phyloP scores from a whole-genome alignment of 1,140 invertebrate species.

The Holotrichia oblita region DNA sequence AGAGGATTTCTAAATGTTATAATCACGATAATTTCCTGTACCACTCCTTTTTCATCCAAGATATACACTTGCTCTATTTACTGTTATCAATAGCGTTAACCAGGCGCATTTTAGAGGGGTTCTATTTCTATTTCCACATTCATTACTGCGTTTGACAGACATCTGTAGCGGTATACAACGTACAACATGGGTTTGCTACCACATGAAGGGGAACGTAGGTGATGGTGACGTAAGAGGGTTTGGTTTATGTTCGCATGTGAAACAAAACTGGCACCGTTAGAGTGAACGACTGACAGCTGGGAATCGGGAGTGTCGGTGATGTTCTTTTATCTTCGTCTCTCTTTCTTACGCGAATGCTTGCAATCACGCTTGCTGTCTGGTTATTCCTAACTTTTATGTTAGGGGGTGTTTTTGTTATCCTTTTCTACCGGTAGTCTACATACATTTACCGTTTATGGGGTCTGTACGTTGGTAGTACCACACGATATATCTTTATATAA shows the following conservation, averaged over 20 bases:
- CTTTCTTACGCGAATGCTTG: background rate
- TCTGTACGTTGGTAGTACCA: background rate
- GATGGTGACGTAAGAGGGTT: background rate
- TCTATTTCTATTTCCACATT: conserved; percentile 29
- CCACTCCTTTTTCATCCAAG: background rate
- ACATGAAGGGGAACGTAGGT: background rate
- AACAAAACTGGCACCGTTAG: conserved; percentile 34
- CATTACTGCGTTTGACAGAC: conserved; percentile 36
- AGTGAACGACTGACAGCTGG: conserved; percentile 27
- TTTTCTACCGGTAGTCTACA: conserved; percentile 13
- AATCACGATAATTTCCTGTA: background rate
- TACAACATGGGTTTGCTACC: background rate
- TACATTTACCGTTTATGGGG: background rate
- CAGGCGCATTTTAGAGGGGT: conserved; percentile 18
- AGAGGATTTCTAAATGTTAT: background rate
- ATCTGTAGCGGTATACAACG: conserved; percentile 10
- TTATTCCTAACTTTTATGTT: background rate
- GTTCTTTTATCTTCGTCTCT: conserved; percentile 26
- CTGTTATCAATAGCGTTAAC: conserved; percentile 7
- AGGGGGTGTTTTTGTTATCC: background rate
- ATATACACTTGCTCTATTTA: background rate
- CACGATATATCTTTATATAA: background rate
- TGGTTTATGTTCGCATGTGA: conserved; percentile 30
- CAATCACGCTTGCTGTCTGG: background rate
- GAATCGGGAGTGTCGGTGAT: conserved; percentile 25